A percentile compares a stretch with the other conserved stretches of the same genome.
Evolutionary conservation across 1,140 invertebrate species (phyloP).

Genomic region (Acromyrmex charruanus): DNA sequence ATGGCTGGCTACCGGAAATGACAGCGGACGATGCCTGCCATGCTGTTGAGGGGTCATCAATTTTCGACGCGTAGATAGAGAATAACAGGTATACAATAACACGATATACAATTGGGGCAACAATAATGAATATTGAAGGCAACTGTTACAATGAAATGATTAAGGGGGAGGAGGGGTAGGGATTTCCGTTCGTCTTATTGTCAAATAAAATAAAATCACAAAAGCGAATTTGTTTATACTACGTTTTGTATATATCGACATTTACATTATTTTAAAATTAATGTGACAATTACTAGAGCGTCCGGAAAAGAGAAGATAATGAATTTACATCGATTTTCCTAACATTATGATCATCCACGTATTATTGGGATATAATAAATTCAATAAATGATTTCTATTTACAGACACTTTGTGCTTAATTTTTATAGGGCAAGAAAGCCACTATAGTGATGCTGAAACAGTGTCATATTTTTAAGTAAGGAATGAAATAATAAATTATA

Average conservation of each 20-base stretch:
- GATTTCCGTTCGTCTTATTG: background rate
- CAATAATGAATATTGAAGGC: slow-evolving; percentile 44
- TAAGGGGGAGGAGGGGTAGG: background rate
- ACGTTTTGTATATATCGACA: background rate
- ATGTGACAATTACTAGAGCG: background rate
- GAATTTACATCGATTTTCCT: background rate
- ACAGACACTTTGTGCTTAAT: background rate
- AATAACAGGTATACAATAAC: slow-evolving; percentile 21
- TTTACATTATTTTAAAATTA: slow-evolving; percentile 16
- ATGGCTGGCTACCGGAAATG: slow-evolving; percentile 38
- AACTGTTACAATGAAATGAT: background rate
- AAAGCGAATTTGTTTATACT: background rate
- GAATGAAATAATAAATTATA: too few species aligned
- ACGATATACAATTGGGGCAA: background rate
- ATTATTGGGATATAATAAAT: too few species aligned
- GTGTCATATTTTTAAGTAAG: too few species aligned
- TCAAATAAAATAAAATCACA: background rate
- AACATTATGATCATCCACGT: background rate
- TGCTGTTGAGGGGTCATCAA: slow-evolving; percentile 50
- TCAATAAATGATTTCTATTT: background rate
- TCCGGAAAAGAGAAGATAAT: background rate
- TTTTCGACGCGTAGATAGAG: slow-evolving; percentile 38
- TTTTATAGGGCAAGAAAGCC: too few species aligned
- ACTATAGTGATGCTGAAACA: too few species aligned
- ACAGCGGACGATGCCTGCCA: slow-evolving; percentile 6